phyloP scores from a whole-genome alignment of 2,888 invertebrate species.

The Iselma pallidipennis region DNA sequence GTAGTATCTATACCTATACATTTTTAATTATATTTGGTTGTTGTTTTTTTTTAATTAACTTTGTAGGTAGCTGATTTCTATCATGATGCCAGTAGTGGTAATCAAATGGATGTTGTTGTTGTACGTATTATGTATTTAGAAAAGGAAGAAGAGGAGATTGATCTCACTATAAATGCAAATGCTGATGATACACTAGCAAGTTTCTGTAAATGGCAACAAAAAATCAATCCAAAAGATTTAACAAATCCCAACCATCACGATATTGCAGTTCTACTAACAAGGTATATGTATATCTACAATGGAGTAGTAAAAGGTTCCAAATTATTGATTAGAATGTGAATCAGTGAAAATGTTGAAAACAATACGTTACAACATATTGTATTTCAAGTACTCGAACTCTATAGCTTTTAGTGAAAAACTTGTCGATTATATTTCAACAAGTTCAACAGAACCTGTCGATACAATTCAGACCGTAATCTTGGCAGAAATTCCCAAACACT shows the following conservation, averaged over 20 bases:
- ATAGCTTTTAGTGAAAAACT: no score
- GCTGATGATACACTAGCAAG: conserved; percentile 64
- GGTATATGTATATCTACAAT: conserved; percentile 53
- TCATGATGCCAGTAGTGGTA: conserved; percentile 59
- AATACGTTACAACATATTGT: no score
- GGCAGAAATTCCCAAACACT: no score
- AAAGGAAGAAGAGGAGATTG: conserved; percentile 59
- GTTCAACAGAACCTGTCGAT: no score
- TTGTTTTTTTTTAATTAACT: conserved; percentile 1
- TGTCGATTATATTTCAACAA: no score
- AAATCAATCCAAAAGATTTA: conserved; percentile 60
- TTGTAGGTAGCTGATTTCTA: conserved; percentile 55
- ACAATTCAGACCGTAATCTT: no score
- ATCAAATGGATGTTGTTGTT: conserved; percentile 62
- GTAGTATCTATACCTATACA: no score
- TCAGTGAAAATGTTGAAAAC: no score
- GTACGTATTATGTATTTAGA: conserved; percentile 63
- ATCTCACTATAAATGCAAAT: conserved; percentile 57
- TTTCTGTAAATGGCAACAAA: conserved; percentile 68
- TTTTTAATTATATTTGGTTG: no score
- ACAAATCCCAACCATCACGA: conserved; percentile 65
- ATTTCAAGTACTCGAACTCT: no score
- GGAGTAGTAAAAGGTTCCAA: no score
- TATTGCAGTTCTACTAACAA: conserved; percentile 63
- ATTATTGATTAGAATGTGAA: no score